A percentile compares a stretch with the other conserved stretches of the same genome.
These are phyloP conservation scores for Baryphthengus martii DNA, from an alignment of 2,113 vertebrate genomes.

Conservation along the genomic window DNA sequence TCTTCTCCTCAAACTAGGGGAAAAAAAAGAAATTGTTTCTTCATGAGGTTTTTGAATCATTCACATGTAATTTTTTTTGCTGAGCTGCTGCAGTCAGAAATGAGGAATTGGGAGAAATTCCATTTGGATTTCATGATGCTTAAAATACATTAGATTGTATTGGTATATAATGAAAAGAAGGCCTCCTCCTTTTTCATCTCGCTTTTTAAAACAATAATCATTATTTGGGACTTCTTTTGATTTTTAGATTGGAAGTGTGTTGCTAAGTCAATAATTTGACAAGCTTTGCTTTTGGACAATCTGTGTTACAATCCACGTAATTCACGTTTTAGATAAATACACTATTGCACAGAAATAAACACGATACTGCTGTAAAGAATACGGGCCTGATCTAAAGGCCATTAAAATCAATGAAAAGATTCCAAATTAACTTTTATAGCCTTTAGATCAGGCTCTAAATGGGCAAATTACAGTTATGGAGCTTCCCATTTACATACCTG, in stretches of 20 bases:
- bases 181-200: not conserved
- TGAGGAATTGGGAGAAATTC: constrained; percentile 39
- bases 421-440: constrained; percentile 62
- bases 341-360: constrained; percentile 40
- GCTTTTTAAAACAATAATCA: not conserved
- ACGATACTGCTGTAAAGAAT: not conserved
- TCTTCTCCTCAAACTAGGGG: constrained; percentile 17
- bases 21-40: not conserved
- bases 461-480: constrained; percentile 57
- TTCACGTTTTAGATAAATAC: not conserved
- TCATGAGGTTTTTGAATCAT: constrained; percentile 22
- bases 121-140: constrained; percentile 49
- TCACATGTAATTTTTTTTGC: not conserved
- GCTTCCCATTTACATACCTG: constrained; percentile 63
- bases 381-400: not conserved
- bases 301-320: not conserved
- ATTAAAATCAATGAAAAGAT: constrained; percentile 67
- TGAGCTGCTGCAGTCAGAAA: not conserved
- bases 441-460: constrained; percentile 58
- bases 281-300: not conserved
- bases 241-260: not conserved
- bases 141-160: constrained; percentile 7
- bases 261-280: not conserved
- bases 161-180: not conserved
- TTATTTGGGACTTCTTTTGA: not conserved